Conservation (phyloP, 30 jellyfish, hydroid and myxozoan genomes). For the Nemopilema nomurai region DNA sequence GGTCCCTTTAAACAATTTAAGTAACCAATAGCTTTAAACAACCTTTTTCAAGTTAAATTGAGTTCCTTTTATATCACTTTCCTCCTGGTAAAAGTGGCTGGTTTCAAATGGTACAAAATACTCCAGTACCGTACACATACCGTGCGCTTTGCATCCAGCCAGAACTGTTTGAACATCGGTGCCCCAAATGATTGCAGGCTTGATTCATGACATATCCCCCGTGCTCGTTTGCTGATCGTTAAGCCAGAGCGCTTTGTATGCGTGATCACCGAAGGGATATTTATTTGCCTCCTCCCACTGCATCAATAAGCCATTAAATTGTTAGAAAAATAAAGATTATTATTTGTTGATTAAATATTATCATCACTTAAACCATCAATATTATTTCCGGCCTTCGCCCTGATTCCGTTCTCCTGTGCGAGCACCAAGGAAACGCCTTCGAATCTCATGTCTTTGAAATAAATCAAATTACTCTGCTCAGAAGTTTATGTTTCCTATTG, state of each 20-base stretch:
- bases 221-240: no score
- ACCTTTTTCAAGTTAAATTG: no score
- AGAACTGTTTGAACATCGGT: no score
- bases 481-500: not conserved
- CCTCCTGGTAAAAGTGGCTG: no score
- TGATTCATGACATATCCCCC: no score
- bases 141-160: no score
- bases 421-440: not conserved
- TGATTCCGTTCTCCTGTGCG: not conserved
- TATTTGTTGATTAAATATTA: constrained; percentile 6
- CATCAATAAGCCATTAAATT: constrained; percentile 1
- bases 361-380: constrained; percentile 16
- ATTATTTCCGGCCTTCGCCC: constrained; percentile 16
- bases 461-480: not conserved
- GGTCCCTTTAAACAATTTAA: no score
- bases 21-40: no score
- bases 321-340: not conserved
- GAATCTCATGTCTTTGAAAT: not conserved
- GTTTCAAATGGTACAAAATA: no score
- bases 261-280: constrained; percentile 15
- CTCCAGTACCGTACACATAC: no score
- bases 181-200: no score
- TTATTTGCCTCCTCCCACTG: constrained; percentile 21
- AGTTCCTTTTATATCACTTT: no score
- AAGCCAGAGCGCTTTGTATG: not conserved